Evolutionary conservation across 2,888 invertebrate genomes (phyloP).

Genomic region (Hipparchia semele): DNA sequence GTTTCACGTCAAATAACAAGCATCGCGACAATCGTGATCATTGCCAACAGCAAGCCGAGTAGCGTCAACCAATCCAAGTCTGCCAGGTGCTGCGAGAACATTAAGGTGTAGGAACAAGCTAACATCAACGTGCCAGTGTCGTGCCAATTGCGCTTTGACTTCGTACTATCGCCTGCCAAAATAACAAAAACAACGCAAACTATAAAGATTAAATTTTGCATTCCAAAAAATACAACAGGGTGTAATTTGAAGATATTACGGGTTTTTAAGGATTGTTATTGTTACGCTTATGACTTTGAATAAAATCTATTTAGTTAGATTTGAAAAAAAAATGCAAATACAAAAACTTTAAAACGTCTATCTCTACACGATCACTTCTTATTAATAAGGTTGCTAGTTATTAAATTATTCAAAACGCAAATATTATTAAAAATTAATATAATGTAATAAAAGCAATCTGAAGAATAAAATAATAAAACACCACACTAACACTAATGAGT

Average conservation of each 20-base stretch:
- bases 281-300: neutral
- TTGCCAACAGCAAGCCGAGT: conserved; percentile 89
- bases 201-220: conserved; percentile 41
- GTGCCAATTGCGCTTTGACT: conserved; percentile 83
- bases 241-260: neutral
- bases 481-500: neutral
- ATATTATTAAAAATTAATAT: too few relatives aligned
- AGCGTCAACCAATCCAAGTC: conserved; percentile 89
- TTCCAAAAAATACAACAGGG: conserved; percentile 24
- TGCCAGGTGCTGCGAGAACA: conserved; percentile 87
- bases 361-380: too few relatives aligned
- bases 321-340: too few relatives aligned
- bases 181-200: conserved; percentile 57
- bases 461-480: conserved; percentile 21
- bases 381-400: too few relatives aligned
- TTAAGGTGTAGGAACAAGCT: conserved; percentile 90
- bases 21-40: conserved; percentile 88
- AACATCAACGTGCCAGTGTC: conserved; percentile 86
- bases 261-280: neutral
- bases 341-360: too few relatives aligned
- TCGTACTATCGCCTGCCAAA: conserved; percentile 75
- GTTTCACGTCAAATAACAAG: conserved; percentile 76
- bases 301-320: too few relatives aligned
- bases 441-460: neutral
- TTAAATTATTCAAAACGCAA: too few relatives aligned